phyloP scores from a whole-genome alignment of 2,113 vertebrate species.

The Rhombomys opimus region DNA sequence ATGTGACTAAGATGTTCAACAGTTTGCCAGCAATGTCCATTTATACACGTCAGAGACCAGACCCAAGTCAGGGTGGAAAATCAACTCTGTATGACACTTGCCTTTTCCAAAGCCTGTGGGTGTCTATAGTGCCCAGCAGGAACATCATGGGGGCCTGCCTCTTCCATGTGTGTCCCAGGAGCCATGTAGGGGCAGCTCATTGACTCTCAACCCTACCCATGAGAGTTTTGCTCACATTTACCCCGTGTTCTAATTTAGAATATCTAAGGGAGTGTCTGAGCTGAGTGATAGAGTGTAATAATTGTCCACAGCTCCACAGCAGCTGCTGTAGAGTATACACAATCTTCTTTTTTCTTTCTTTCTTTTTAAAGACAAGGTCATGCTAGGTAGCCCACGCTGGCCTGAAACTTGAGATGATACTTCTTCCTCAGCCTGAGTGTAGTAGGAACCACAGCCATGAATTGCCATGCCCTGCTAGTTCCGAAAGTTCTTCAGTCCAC shows the following conservation, averaged over 20 bases:
- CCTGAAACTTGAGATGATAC: neutral
- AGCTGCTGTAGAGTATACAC: rapidly evolving
- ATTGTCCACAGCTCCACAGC: too few species aligned
- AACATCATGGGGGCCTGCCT: rapidly evolving
- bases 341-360: neutral
- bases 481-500: neutral
- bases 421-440: neutral
- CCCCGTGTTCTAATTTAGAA: neutral
- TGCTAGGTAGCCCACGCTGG: neutral
- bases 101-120: neutral
- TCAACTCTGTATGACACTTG: neutral
- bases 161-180: neutral
- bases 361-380: neutral
- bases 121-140: neutral
- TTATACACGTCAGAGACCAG: neutral
- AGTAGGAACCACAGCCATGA: neutral
- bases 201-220: too few species aligned
- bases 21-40: neutral
- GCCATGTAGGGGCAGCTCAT: neutral
- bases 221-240: rapidly evolving
- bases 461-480: neutral
- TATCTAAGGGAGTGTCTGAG: rapidly evolving
- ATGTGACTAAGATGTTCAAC: neutral
- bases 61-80: neutral
- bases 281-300: rapidly evolving